Conservation (phyloP, 2,888 invertebrate species). For the Drosophila lutescens region DNA sequence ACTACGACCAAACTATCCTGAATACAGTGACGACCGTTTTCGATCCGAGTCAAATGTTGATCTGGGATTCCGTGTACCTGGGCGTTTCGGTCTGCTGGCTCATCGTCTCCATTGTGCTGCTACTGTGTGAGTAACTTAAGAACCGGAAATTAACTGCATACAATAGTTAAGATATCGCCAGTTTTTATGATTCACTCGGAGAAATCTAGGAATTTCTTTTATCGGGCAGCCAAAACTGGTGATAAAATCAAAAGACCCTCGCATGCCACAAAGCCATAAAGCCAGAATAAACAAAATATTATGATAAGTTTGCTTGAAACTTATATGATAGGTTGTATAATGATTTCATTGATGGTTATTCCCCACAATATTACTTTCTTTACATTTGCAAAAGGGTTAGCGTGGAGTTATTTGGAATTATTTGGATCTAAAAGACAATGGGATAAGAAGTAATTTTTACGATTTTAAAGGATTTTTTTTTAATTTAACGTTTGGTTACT, state of each 20-base stretch:
- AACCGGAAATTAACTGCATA: slow-evolving; percentile 24
- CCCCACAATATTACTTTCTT: not conserved
- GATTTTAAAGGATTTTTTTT: too few relatives aligned
- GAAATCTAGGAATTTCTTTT: slow-evolving; percentile 20
- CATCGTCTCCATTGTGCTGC: slow-evolving; percentile 74
- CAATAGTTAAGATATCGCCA: not conserved
- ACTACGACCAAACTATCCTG: slow-evolving; percentile 55
- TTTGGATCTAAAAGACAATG: too few relatives aligned
- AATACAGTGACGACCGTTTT: slow-evolving; percentile 66
- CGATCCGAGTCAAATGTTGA: slow-evolving; percentile 72
- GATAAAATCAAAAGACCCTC: slow-evolving; percentile 51
- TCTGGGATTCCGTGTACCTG: slow-evolving; percentile 83
- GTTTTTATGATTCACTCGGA: slow-evolving; percentile 22
- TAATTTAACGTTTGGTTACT: too few relatives aligned
- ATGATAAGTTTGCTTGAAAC: slow-evolving; percentile 4
- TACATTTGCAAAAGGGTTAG: not conserved
- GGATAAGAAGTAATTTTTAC: not conserved
- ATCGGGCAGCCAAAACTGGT: slow-evolving; percentile 28
- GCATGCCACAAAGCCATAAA: slow-evolving; percentile 11
- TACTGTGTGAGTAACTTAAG: slow-evolving; percentile 75
- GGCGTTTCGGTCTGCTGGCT: slow-evolving; percentile 81
- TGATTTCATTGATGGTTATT: slow-evolving; percentile 14
- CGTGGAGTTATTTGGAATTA: not conserved
- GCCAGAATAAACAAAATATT: slow-evolving; percentile 16
- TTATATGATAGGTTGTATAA: slow-evolving; percentile 26